Conservation (phyloP, 2,888 invertebrate genomes). For the Limnephilus auricula region DNA sequence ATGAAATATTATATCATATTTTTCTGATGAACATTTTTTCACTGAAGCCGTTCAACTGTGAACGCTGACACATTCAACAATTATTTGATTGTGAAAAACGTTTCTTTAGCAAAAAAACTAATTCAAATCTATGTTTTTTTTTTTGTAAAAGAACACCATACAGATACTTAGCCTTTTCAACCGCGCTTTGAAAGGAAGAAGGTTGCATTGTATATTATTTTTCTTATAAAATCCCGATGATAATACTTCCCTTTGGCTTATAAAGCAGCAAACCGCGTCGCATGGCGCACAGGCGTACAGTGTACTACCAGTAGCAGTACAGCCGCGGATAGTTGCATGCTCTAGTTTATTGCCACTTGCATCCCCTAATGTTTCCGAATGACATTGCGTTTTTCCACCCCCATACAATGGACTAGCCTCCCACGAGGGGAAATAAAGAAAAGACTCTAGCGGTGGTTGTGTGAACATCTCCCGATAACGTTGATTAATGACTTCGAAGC, state of each 20-base stretch:
- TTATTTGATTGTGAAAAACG: too few relatives aligned
- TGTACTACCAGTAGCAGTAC: not conserved
- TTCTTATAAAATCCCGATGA: not conserved
- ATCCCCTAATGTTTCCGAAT: conserved; percentile 43
- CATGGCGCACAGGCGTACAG: too few relatives aligned
- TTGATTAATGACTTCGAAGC: conserved; percentile 55
- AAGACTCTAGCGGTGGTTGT: conserved; percentile 47
- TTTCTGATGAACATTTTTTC: too few relatives aligned
- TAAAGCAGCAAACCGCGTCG: too few relatives aligned
- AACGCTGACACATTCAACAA: too few relatives aligned
- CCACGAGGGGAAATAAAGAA: conserved; percentile 12
- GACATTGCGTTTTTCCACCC: conserved; percentile 45
- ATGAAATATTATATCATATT: too few relatives aligned
- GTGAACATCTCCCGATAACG: conserved; percentile 54
- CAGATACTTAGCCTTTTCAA: not conserved
- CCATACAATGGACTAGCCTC: conserved; percentile 26
- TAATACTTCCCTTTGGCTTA: not conserved
- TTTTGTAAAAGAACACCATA: not conserved
- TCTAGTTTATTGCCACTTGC: conserved; percentile 41
- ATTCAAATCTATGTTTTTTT: too few relatives aligned
- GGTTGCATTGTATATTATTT: not conserved
- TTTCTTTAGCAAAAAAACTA: too few relatives aligned
- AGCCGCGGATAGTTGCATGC: conserved; percentile 20
- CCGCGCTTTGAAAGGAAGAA: not conserved
- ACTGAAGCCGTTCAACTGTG: too few relatives aligned